Percentiles rank a stretch among this genome's conserved stretches.
Conservation (phyloP, 2,113 vertebrate genomes). For the Castor canadensis region DNA sequence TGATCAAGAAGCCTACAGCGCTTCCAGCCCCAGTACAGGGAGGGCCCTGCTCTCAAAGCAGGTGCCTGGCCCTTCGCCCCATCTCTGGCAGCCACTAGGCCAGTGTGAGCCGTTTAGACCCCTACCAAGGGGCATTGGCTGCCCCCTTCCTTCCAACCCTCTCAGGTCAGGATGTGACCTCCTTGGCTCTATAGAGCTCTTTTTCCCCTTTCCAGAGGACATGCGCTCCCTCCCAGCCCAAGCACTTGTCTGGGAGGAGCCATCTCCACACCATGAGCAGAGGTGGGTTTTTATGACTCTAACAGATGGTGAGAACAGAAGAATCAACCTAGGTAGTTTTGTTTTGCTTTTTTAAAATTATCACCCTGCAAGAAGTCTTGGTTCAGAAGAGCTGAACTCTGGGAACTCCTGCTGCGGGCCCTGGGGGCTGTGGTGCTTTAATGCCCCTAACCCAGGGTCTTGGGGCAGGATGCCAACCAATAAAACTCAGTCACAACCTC, state of each 20-base stretch:
- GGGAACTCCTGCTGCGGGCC: background rate
- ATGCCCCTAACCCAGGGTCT: background rate
- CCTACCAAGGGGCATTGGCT: background rate
- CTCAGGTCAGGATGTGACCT: background rate
- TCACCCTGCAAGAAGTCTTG: background rate
- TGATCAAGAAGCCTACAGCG: background rate
- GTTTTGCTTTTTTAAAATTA: conserved; percentile 21
- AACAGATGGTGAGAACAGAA: background rate
- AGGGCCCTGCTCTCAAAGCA: background rate
- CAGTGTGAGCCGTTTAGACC: background rate
- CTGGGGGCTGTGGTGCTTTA: background rate
- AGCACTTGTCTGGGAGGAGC: background rate
- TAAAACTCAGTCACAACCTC: background rate
- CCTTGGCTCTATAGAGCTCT: background rate
- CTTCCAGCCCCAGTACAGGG: too few relatives aligned
- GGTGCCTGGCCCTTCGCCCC: background rate
- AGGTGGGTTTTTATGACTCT: background rate
- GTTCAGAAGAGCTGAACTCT: background rate
- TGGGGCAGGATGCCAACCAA: background rate
- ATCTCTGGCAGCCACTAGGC: background rate
- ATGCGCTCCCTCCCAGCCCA: background rate
- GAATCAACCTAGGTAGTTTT: background rate
- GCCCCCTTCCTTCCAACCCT: background rate
- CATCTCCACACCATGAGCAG: background rate
- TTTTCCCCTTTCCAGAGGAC: background rate